phyloP scores from a whole-genome alignment of 2,888 invertebrate genomes.

The Trichogramma dendrolimi region DNA sequence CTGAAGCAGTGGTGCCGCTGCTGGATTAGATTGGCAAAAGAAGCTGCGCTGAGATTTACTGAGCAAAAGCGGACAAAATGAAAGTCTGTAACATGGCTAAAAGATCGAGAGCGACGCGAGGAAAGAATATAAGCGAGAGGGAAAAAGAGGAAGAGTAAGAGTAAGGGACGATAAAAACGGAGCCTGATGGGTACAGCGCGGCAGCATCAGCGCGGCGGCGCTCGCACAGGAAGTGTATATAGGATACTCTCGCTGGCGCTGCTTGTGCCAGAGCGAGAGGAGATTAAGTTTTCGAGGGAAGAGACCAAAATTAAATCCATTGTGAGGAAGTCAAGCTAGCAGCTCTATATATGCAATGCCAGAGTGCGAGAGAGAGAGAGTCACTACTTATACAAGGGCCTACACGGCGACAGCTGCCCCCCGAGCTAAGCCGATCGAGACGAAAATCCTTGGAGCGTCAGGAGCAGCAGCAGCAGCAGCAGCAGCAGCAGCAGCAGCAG shows the following conservation, averaged over 20 bases:
- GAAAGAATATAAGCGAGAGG: not conserved
- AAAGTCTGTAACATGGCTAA: not conserved
- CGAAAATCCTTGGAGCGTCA: slow-evolving; percentile 18
- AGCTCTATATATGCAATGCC: not conserved
- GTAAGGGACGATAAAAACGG: slow-evolving; percentile 7
- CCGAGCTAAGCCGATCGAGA: slow-evolving; percentile 25
- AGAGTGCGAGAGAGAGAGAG: slow-evolving; percentile 2
- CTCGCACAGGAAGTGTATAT: too few relatives aligned
- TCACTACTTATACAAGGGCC: slow-evolving; percentile 20
- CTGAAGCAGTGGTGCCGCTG: too few relatives aligned
- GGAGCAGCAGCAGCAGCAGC: not conserved
- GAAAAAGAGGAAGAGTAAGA: slow-evolving; percentile 14
- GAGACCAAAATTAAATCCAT: slow-evolving; percentile 31
- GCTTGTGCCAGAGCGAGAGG: slow-evolving; percentile 8
- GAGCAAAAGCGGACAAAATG: slow-evolving; percentile 25
- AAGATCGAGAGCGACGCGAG: not conserved
- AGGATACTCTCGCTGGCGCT: too few relatives aligned
- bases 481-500: not conserved
- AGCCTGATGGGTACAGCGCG: not conserved
- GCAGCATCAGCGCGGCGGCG: not conserved
- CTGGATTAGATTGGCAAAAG: too few relatives aligned
- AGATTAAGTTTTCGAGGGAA: slow-evolving; percentile 30
- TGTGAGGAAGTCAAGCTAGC: slow-evolving; percentile 14
- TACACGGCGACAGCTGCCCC: slow-evolving; percentile 23
- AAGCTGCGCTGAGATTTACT: slow-evolving; percentile 33